phyloP scores from a whole-genome alignment of 2,113 vertebrate genomes.

The Porphyrio hochstetteri region DNA sequence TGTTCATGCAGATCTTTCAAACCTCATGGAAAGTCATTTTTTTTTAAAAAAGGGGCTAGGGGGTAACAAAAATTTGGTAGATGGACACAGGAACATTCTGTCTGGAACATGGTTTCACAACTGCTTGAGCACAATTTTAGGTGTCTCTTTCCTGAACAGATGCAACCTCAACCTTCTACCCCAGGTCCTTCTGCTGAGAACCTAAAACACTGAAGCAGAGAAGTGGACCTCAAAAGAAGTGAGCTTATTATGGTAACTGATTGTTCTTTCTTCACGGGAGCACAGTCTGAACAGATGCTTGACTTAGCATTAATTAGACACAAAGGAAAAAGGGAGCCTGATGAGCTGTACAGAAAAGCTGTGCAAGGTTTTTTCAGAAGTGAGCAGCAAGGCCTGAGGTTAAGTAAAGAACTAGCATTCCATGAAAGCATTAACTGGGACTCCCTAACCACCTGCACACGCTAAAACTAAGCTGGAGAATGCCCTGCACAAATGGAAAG shows the following conservation, averaged over 20 bases:
- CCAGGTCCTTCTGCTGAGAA: neutral
- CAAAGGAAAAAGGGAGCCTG: neutral
- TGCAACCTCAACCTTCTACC: neutral
- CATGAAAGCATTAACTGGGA: neutral
- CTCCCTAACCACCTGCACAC: neutral
- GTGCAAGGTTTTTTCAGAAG: too few species aligned
- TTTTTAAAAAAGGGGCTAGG: neutral
- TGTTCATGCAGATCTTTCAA: neutral
- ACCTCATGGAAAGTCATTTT: neutral
- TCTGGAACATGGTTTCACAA: neutral
- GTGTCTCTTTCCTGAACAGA: neutral
- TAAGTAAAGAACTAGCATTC: neutral
- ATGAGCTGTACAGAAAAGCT: neutral
- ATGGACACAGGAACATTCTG: neutral
- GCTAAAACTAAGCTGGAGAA: fast-evolving
- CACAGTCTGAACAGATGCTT: neutral
- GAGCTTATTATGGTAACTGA: neutral
- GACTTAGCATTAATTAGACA: neutral
- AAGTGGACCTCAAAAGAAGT: neutral
- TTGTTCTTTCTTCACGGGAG: neutral
- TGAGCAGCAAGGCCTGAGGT: neutral
- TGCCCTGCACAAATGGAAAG: neutral
- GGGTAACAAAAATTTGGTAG: neutral
- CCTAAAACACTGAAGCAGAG: neutral
- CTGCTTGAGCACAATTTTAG: neutral